Conservation (phyloP, 2,888 invertebrate species). For the Campopleginae sp. region DNA sequence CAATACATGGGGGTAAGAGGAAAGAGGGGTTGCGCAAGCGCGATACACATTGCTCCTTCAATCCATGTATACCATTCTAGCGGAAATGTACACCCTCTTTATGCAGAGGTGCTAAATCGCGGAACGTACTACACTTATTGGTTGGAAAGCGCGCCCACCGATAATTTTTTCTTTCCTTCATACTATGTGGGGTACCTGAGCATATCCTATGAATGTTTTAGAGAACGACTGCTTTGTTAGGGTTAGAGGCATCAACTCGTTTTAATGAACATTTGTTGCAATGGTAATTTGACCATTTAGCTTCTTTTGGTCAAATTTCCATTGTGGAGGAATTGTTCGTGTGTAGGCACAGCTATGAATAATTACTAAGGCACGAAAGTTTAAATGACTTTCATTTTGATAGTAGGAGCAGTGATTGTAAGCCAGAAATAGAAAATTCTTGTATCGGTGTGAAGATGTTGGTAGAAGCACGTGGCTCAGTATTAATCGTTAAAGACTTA, state of each 20-base stretch:
- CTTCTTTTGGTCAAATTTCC: background rate
- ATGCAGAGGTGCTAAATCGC: conserved; percentile 42
- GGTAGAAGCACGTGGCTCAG: conserved; percentile 6
- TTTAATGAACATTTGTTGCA: background rate
- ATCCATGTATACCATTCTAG: conserved; percentile 56
- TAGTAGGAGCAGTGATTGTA: background rate
- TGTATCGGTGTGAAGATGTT: conserved; percentile 35
- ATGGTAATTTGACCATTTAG: background rate
- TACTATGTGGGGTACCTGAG: background rate
- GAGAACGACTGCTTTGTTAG: background rate
- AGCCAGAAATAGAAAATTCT: conserved; percentile 25
- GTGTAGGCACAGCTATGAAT: background rate
- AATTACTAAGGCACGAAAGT: background rate
- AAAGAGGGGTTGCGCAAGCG: conserved; percentile 82
- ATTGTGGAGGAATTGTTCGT: background rate
- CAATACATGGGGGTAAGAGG: conserved; percentile 81
- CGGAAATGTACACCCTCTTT: conserved; percentile 53
- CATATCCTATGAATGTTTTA: background rate
- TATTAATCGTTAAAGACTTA: conserved; percentile 55
- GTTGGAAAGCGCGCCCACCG: background rate
- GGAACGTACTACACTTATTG: conserved; percentile 38
- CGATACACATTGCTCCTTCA: conserved; percentile 69
- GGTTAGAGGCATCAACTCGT: background rate
- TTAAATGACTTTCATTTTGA: background rate
- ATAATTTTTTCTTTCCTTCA: conserved; percentile 23